phyloP scores from a whole-genome alignment of 2,113 vertebrate species.

The Catharus minimus region DNA sequence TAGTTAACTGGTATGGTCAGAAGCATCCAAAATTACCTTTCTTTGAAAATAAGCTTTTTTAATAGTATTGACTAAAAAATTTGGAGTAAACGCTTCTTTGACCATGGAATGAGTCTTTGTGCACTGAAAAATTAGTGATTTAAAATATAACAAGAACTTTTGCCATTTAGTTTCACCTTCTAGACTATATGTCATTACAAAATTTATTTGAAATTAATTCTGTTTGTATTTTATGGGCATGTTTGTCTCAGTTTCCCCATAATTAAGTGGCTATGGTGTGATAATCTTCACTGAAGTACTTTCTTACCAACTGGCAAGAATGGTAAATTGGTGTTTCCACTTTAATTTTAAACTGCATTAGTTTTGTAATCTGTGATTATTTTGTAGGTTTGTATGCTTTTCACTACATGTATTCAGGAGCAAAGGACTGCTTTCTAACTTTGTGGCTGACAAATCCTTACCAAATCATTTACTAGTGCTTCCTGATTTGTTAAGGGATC shows the following conservation, averaged over 20 bases:
- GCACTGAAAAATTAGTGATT: background rate
- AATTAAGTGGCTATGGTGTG: background rate
- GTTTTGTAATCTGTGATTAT: background rate
- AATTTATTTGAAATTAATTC: background rate
- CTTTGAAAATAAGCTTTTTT: background rate
- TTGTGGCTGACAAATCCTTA: background rate
- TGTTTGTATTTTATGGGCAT: background rate
- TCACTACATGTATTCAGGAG: background rate
- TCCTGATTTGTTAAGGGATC: background rate
- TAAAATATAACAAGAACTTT: background rate
- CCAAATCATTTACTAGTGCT: background rate
- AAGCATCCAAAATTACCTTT: background rate
- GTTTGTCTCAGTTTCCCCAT: background rate
- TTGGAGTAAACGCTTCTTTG: background rate
- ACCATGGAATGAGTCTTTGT: background rate
- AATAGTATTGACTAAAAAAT: background rate
- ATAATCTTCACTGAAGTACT: background rate
- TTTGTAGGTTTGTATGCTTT: background rate
- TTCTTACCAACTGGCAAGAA: background rate
- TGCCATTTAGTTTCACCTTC: background rate
- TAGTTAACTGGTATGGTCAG: background rate
- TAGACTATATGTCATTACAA: background rate
- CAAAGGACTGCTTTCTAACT: background rate
- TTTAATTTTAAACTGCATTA: background rate
- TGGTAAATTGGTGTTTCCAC: background rate